A percentile compares a stretch with the other conserved stretches of the same genome.
Conservation (phyloP, 2,113 vertebrate species). For the Albula goreensis region DNA sequence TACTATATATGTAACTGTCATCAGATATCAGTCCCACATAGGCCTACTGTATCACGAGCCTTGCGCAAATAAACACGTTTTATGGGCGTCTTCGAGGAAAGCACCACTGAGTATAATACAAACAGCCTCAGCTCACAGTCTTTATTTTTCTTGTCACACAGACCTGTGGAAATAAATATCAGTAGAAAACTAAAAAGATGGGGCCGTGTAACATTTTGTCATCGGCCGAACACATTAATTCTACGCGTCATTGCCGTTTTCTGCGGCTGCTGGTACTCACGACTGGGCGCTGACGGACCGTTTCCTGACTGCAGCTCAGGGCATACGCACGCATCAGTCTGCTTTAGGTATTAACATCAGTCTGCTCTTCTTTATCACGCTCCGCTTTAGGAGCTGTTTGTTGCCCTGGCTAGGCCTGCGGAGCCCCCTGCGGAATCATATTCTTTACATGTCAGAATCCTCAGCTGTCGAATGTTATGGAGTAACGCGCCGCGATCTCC, state of each 20-base stretch:
- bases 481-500: neutral
- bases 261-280: neutral
- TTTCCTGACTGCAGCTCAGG: neutral
- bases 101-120: neutral
- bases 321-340: neutral
- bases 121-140: neutral
- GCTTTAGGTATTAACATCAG: neutral
- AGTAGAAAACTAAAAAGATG: neutral
- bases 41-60: neutral
- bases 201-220: neutral
- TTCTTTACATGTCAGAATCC: neutral
- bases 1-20: conserved; percentile 19
- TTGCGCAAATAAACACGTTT: neutral
- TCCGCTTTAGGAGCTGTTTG: neutral
- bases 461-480: neutral
- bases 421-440: conserved; percentile 19
- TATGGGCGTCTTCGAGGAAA: neutral
- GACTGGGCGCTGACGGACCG: neutral
- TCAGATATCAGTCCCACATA: conserved; percentile 32
- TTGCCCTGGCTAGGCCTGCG: neutral
- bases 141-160: neutral
- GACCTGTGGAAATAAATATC: neutral
- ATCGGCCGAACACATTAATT: neutral
- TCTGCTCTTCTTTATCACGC: too few species aligned
- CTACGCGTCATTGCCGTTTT: neutral